Evolutionary conservation across 1,140 invertebrate genomes (phyloP).

Genomic region (Megalonaias nervosa): DNA sequence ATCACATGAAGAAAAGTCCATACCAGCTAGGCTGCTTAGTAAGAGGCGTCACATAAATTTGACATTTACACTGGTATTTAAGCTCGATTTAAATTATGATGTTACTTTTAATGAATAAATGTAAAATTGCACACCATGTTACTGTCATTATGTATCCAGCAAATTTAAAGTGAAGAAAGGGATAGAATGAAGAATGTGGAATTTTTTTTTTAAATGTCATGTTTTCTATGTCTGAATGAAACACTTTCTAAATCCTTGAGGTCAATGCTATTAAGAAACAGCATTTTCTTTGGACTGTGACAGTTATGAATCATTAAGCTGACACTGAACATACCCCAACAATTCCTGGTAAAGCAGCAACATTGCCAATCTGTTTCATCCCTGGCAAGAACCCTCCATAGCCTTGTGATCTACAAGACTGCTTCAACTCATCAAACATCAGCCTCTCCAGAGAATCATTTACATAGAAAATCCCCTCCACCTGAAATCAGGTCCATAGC

Average conservation of each 20-base stretch:
- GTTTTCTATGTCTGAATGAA: no score
- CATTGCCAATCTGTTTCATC: conserved; percentile 99
- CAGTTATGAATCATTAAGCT: background rate
- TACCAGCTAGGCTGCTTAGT: no score
- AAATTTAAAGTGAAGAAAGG: no score
- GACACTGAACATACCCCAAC: conserved; percentile 79
- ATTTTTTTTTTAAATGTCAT: no score
- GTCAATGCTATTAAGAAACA: background rate
- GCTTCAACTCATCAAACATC: conserved; percentile 97
- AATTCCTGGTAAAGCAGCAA: conserved; percentile 98
- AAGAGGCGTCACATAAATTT: no score
- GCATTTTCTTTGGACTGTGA: background rate
- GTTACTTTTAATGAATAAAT: no score
- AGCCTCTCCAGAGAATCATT: conserved; percentile 93
- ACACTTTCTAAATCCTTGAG: background rate
- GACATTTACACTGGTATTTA: no score
- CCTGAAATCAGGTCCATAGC: conserved; percentile 73
- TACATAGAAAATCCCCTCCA: conserved; percentile 99
- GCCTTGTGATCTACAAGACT: conserved; percentile 79
- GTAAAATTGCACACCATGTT: no score
- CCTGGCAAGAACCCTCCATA: conserved; percentile 97
- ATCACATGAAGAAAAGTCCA: no score
- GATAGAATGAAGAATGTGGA: no score
- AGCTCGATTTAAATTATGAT: no score
- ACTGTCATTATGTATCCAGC: no score